Percentiles rank a stretch among this genome's conserved stretches.
Conservation (phyloP, 2,113 vertebrate species). For the Merops nubicus region DNA sequence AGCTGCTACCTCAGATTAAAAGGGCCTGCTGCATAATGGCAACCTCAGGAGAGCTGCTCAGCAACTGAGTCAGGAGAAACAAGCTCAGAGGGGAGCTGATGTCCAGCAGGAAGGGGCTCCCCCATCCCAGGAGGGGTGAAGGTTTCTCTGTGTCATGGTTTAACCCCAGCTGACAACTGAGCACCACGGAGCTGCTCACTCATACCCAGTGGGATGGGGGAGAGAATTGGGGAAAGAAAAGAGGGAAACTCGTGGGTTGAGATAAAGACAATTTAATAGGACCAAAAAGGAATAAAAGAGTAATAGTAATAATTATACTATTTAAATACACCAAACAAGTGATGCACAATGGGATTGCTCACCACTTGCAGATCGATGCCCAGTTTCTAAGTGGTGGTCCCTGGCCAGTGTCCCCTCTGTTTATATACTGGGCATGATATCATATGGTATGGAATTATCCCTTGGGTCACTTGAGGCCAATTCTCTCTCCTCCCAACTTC, state of each 20-base stretch:
- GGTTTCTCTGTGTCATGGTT: background rate
- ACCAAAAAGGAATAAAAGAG: background rate
- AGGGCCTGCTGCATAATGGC: background rate
- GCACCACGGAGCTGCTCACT: background rate
- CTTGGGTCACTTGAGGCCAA: background rate
- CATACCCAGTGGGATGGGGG: background rate
- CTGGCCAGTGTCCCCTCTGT: background rate
- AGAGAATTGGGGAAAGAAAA: background rate
- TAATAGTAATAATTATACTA: background rate
- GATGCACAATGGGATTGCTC: background rate
- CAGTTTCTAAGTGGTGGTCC: background rate
- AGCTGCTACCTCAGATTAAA: background rate
- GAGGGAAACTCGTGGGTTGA: background rate
- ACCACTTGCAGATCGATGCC: background rate
- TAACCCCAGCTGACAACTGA: background rate
- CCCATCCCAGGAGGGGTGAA: background rate
- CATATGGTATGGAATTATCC: background rate
- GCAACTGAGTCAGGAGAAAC: accelerated
- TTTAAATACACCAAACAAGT: background rate
- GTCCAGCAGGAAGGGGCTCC: background rate
- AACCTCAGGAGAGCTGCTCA: background rate
- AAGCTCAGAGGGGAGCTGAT: background rate
- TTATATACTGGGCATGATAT: background rate
- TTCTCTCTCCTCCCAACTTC: background rate
- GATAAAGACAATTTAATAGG: background rate